Percentiles rank a stretch among this genome's conserved stretches.
Evolutionary conservation across 2,888 invertebrate genomes (phyloP).

Genomic region (Bembecia ichneumoniformis): DNA sequence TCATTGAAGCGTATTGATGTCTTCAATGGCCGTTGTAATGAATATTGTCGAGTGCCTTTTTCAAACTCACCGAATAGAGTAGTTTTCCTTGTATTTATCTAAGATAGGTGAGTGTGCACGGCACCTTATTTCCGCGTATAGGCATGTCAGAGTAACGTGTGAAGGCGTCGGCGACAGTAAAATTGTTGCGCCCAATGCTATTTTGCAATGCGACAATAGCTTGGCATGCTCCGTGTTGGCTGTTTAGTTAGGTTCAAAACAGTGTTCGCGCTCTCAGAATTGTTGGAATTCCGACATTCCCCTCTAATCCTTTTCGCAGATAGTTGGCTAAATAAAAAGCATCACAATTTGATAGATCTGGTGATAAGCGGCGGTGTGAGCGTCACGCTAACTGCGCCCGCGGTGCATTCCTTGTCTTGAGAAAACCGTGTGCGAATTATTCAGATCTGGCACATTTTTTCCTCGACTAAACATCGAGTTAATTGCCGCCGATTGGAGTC

Average conservation of each 20-base stretch:
- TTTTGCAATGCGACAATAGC: neutral
- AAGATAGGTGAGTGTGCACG: too few species aligned
- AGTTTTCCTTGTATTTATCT: too few species aligned
- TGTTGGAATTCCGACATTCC: constrained; percentile 18
- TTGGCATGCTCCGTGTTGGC: neutral
- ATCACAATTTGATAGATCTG: constrained; percentile 39
- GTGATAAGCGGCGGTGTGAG: constrained; percentile 24
- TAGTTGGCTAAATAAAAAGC: constrained; percentile 33
- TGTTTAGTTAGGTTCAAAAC: constrained; percentile 8
- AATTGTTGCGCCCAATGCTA: neutral
- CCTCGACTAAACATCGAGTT: constrained; percentile 31
- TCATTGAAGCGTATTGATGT: neutral
- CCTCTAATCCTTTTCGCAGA: constrained; percentile 35
- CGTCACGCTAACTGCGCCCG: constrained; percentile 36
- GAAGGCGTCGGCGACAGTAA: neutral
- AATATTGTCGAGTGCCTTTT: too few species aligned
- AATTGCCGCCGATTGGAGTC: constrained; percentile 40
- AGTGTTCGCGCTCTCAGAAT: constrained; percentile 20
- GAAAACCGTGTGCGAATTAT: constrained; percentile 43
- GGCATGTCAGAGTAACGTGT: neutral
- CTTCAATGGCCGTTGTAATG: too few species aligned
- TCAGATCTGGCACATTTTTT: constrained; percentile 35
- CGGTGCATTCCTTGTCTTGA: constrained; percentile 31
- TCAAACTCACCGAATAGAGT: too few species aligned
- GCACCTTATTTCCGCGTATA: too few species aligned